A percentile compares a stretch with the other conserved stretches of the same genome.
Conservation (phyloP, 53 echinoderm and acorn worm species). For the Henricia sp. region DNA sequence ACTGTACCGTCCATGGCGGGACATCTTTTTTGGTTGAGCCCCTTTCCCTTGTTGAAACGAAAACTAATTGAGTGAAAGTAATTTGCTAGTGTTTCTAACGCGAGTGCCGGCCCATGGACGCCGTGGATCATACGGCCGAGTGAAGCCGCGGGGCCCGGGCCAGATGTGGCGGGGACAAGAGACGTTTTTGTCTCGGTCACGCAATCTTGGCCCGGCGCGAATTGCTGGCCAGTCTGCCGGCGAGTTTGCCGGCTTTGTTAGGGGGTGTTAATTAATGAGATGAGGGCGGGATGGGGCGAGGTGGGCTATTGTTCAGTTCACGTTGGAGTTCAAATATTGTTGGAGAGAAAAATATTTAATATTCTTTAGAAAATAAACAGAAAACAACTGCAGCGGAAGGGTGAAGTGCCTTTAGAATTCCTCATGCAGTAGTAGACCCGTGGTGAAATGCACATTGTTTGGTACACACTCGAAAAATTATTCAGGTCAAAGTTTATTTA, state of each 20-base stretch:
- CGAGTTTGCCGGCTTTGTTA: conserved; percentile 23
- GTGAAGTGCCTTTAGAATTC: neutral
- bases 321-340: conserved; percentile 41
- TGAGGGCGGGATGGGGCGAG: conserved; percentile 3
- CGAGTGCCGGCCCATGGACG: conserved; percentile 45
- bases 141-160: conserved; percentile 33
- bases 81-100: conserved; percentile 64
- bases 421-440: neutral
- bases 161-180: conserved; percentile 55
- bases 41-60: conserved; percentile 1
- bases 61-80: conserved; percentile 61
- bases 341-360: conserved; percentile 12
- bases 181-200: conserved; percentile 55
- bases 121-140: conserved; percentile 44
- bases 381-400: neutral
- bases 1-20: neutral
- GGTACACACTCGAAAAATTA: neutral
- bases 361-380: conserved; percentile 5
- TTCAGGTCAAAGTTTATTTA: conserved; percentile 18
- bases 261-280: conserved; percentile 58
- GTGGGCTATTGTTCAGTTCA: conserved; percentile 45
- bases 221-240: conserved; percentile 9
- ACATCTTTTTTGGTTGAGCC: neutral
- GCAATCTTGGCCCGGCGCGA: conserved; percentile 10
- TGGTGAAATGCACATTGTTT: neutral